Percentiles rank a stretch among this genome's conserved stretches.
These are phyloP conservation scores for Schizothorax lantsangensis DNA, from an alignment of 2,797 vertebrate genomes.

Conservation along the genomic window DNA sequence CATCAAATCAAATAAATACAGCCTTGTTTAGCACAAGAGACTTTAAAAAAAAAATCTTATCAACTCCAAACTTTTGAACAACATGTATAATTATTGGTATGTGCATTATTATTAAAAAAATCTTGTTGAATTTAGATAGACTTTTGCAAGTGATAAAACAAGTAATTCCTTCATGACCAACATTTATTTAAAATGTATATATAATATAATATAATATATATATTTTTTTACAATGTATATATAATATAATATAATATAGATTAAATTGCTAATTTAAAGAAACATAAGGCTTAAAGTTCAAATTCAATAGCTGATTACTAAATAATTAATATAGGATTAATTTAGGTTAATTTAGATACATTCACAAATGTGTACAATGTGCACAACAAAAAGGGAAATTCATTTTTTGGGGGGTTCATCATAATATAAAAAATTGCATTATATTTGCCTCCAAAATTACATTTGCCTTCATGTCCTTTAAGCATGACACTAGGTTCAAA, in stretches of 20 bases:
- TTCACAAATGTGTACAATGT: neutral
- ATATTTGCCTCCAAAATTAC: conserved; percentile 1
- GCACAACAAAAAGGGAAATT: neutral
- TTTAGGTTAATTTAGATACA: neutral
- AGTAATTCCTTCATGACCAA: neutral
- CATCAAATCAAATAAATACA: neutral
- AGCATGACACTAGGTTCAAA: neutral
- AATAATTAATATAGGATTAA: neutral
- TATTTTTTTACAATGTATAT: too few relatives aligned
- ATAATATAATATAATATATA: neutral
- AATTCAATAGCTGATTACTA: neutral
- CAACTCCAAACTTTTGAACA: neutral
- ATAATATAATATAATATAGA: too few relatives aligned
- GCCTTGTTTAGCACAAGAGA: neutral
- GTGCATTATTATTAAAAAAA: neutral
- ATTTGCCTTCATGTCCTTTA: neutral
- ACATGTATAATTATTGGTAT: neutral
- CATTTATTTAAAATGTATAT: neutral
- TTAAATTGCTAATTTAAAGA: too few relatives aligned
- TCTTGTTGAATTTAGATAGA: neutral
- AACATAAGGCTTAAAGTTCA: neutral
- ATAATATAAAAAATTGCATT: neutral
- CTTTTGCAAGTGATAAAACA: neutral
- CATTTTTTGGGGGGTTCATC: neutral
- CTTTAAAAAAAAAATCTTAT: neutral